Percentiles rank a stretch among this genome's conserved stretches.
Evolutionary conservation across 2,113 vertebrate genomes (phyloP).

Genomic region (Vombatus ursinus): DNA sequence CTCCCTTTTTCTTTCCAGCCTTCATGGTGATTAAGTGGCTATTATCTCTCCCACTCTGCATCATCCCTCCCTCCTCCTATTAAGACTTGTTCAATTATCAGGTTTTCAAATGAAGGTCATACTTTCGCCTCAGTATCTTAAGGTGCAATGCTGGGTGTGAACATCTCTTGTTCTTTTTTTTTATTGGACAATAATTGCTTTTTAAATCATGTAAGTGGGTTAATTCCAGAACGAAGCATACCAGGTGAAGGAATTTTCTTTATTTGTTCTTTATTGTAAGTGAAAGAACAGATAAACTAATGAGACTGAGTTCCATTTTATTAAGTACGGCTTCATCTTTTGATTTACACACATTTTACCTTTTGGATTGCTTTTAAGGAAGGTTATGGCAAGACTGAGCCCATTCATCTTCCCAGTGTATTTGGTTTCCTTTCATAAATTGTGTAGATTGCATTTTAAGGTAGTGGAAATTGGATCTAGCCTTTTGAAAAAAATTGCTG

Average conservation of each 20-base stretch:
- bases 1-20: not conserved
- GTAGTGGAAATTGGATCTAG: constrained; percentile 67
- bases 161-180: not conserved
- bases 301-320: not conserved
- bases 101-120: not conserved
- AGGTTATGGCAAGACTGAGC: constrained; percentile 48
- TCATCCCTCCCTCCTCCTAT: not conserved
- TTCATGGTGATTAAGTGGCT: not conserved
- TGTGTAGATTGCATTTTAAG: constrained; percentile 69
- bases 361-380: constrained; percentile 62
- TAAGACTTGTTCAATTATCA: not conserved
- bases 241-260: not conserved
- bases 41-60: not conserved
- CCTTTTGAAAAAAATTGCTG: constrained; percentile 44
- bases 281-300: not conserved
- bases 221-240: constrained; percentile 1
- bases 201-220: not conserved
- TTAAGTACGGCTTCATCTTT: not conserved
- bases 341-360: constrained; percentile 57
- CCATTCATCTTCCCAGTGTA: constrained; percentile 45
- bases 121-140: not conserved
- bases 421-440: constrained; percentile 74
- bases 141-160: accelerated
- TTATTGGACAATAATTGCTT: not conserved
- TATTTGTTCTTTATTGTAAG: constrained; percentile 25